Evolutionary conservation across 1,140 invertebrate genomes (phyloP).

Genomic region (Zaprionus inermis): DNA sequence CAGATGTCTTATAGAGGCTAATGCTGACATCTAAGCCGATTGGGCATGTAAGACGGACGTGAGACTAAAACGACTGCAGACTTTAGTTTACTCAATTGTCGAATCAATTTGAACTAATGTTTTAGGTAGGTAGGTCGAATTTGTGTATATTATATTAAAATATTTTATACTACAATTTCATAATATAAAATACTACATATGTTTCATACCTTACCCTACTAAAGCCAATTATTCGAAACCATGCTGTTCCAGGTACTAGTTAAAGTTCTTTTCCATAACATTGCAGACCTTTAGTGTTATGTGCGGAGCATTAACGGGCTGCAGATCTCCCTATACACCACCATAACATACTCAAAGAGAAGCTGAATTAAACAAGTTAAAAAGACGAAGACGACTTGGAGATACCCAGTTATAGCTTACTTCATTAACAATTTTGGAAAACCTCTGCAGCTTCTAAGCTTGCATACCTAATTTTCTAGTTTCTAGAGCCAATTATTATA

Average conservation of each 20-base stretch:
- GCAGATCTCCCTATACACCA: slow-evolving; percentile 20
- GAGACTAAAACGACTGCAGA: background rate
- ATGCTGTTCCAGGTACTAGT: slow-evolving; percentile 35
- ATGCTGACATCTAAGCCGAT: slow-evolving; percentile 30
- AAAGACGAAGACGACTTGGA: background rate
- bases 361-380: slow-evolving; percentile 9
- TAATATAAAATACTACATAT: no score
- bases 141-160: no score
- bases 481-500: no score
- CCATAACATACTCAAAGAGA: slow-evolving; percentile 7
- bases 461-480: no score
- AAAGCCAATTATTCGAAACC: no score
- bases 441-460: no score
- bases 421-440: no score
- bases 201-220: no score
- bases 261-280: slow-evolving; percentile 72
- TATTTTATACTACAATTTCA: no score
- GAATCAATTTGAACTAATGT: background rate
- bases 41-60: background rate
- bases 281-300: slow-evolving; percentile 75
- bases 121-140: background rate
- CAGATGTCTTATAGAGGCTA: slow-evolving; percentile 35
- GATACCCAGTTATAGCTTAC: background rate
- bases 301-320: slow-evolving; percentile 76
- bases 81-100: background rate